Evolutionary conservation across 2,888 invertebrate species (phyloP).

Genomic region (Pseudococcus longispinus): DNA sequence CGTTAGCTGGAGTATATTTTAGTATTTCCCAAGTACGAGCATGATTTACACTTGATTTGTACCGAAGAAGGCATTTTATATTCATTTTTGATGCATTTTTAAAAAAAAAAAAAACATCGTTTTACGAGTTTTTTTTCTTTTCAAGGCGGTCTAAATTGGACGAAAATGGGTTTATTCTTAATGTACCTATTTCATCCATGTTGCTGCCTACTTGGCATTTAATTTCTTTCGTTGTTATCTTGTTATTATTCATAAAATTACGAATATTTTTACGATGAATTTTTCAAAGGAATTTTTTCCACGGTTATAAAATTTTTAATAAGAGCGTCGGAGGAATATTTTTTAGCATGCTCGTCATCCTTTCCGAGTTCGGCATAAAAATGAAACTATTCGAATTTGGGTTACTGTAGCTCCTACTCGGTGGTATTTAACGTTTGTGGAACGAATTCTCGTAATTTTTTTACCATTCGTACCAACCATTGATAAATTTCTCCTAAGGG

Average conservation of each 20-base stretch:
- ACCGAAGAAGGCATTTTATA: too few species aligned
- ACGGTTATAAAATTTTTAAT: background rate
- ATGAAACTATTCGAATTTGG: background rate
- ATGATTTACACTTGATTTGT: background rate
- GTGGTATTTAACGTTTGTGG: background rate
- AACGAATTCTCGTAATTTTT: background rate
- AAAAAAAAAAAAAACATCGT: background rate
- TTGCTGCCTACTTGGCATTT: background rate
- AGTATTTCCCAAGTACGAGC: background rate
- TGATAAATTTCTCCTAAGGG: background rate
- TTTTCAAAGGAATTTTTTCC: background rate
- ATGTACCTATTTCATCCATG: background rate
- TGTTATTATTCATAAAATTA: background rate
- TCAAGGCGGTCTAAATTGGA: background rate
- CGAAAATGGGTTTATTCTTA: background rate
- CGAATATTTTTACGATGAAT: background rate
- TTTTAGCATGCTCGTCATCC: background rate
- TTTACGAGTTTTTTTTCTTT: background rate
- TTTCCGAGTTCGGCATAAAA: background rate
- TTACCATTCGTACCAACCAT: background rate
- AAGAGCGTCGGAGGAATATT: background rate
- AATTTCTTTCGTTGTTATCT: background rate
- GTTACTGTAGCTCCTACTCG: background rate
- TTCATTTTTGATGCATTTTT: too few species aligned
- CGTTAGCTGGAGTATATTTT: too few species aligned